Percentiles rank a stretch among this genome's conserved stretches.
Conservation (phyloP, 2,797 vertebrate species). For the Acipenser transmontanus region DNA sequence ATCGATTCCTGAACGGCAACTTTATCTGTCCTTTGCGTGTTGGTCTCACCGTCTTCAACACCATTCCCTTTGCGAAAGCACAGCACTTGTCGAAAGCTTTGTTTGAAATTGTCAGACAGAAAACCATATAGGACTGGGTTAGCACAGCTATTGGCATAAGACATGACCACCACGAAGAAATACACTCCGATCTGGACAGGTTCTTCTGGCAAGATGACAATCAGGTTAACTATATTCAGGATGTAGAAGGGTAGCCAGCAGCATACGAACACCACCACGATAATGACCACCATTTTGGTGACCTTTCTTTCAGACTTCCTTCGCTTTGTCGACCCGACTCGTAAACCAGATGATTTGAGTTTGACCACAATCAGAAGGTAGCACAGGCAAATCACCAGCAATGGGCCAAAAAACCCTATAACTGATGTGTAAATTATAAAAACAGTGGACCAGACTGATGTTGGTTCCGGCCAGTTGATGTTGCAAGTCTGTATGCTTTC, state of each 20-base stretch:
- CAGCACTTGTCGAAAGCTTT: slow-evolving; percentile 82
- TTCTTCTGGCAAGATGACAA: slow-evolving; percentile 83
- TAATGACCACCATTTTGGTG: slow-evolving; percentile 90
- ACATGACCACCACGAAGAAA: slow-evolving; percentile 86
- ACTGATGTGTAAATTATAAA: slow-evolving; percentile 92
- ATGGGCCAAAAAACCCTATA: slow-evolving; percentile 85
- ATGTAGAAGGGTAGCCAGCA: slow-evolving; percentile 95
- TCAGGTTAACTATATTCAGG: slow-evolving; percentile 89
- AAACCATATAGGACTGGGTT: slow-evolving; percentile 94
- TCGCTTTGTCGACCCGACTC: slow-evolving; percentile 75
- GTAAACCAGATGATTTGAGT: slow-evolving; percentile 78
- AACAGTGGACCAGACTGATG: slow-evolving; percentile 76
- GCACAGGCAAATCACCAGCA: slow-evolving; percentile 90
- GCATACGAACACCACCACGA: slow-evolving; percentile 86
- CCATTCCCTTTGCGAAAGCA: slow-evolving; percentile 62
- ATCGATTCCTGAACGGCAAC: slow-evolving; percentile 68
- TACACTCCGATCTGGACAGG: slow-evolving; percentile 80
- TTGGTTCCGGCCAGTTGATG: slow-evolving; percentile 93
- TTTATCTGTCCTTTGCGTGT: slow-evolving; percentile 68
- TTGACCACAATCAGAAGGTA: slow-evolving; percentile 89
- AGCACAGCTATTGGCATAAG: slow-evolving; percentile 91
- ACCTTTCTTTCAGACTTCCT: slow-evolving; percentile 86
- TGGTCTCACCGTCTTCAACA: slow-evolving; percentile 65
- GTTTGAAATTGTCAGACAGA: slow-evolving; percentile 91
- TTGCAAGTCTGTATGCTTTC: slow-evolving; percentile 84